phyloP scores from a whole-genome alignment of 1,140 invertebrate genomes.

The Cylas formicarius region DNA sequence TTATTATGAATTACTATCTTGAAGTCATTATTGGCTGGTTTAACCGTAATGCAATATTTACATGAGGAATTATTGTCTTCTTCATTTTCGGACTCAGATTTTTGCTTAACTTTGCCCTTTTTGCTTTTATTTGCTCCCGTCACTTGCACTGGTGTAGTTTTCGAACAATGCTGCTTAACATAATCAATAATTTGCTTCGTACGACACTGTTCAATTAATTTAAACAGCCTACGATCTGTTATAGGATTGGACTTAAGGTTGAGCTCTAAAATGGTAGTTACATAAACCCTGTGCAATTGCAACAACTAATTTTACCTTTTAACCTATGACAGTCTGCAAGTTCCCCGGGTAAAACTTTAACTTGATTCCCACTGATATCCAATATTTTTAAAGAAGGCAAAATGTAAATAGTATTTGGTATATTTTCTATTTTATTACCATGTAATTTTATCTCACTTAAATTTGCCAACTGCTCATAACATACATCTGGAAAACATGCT shows the following conservation, averaged over 20 bases:
- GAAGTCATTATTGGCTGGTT: constrained; percentile 25
- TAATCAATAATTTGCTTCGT: constrained; percentile 65
- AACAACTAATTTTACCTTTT: constrained; percentile 49
- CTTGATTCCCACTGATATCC: constrained; percentile 60
- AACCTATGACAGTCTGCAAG: constrained; percentile 58
- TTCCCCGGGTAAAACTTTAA: constrained; percentile 56
- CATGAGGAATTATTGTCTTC: constrained; percentile 22
- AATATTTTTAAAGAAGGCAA: constrained; percentile 60
- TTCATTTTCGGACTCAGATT: constrained; percentile 32
- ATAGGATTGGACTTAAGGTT: constrained; percentile 63
- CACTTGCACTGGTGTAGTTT: constrained; percentile 38
- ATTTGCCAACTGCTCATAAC: constrained; percentile 51
- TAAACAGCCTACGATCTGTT: constrained; percentile 61
- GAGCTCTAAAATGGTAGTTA: constrained; percentile 27
- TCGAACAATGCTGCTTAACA: constrained; percentile 54
- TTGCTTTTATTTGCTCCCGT: constrained; percentile 46
- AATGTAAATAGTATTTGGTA: constrained; percentile 52
- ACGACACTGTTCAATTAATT: constrained; percentile 62
- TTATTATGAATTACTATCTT: constrained; percentile 28
- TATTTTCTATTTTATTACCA: constrained; percentile 56
- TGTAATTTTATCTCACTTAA: constrained; percentile 61
- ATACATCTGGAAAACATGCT: constrained; percentile 56
- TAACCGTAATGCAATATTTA: constrained; percentile 35
- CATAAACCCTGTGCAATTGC: constrained; percentile 5
- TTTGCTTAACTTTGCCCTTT: constrained; percentile 39